Evolutionary conservation across 2,888 invertebrate species (phyloP), one percentile per base, ranked within the genome.

Genomic region (Craniophora ligustri): DNA sequence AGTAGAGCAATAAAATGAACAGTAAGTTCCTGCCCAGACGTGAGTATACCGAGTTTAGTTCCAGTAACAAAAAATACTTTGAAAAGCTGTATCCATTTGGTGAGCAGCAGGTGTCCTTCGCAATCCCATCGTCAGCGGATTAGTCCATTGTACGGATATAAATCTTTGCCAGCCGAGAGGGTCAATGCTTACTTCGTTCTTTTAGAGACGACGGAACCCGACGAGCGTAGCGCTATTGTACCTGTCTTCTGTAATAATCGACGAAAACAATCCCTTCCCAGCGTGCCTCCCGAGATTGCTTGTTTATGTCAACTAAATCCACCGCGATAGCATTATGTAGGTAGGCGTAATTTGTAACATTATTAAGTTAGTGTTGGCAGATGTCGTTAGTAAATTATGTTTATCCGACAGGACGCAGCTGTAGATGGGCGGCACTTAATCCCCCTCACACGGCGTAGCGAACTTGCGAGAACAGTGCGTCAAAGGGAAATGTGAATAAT

Each of bases 101-200:
- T 72, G 84, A 87, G 82, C 80, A 87, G 87, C 89, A 91, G 90
- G 89, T 91, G 89, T 86, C 85, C 82, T 80, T 84, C 72, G 79
- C 86, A 84, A 87, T 86, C 83, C 86, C 86, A 87, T 89, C 87
- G 87, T 87, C 89, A 87, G 86, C 86, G 85, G 84, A 87, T 88
- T 87, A 86, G 82, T 87, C 78, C 78, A 86, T 86, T 88, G 85
- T 88, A 82, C 79, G 83, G 72, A 81, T 79, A 90, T 88, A 90
- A 89, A 89, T 89, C 87, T 88, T 77, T 67, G 59, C 70, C 70
- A 68, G 75, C 71, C 60, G 60, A 71, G 75, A 78, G 76, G 76
- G 77, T 69, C 72, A 76, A 67, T 81, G 82, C 83, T 84, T 84
- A 85, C 80, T 77, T 80, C 75, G 76, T 79, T 81, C 79, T 84